Conservation (phyloP, 1,140 invertebrate genomes). For the roundworm (Caenorhabditis elegans) region DNA sequence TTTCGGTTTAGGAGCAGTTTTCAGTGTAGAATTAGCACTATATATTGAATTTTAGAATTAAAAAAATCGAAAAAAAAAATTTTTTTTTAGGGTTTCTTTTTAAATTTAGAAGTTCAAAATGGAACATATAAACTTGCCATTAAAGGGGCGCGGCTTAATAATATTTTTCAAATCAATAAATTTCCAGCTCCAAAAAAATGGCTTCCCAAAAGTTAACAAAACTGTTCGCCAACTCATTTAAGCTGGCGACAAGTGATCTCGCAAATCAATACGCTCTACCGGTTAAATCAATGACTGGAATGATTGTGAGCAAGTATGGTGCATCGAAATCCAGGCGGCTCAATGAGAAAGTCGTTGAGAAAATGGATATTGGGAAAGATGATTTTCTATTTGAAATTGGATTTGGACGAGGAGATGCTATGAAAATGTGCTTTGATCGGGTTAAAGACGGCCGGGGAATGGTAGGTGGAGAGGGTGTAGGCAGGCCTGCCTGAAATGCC, state of each 20-base stretch:
- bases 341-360: constrained; percentile 15
- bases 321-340: not conserved
- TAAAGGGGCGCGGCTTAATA: no score
- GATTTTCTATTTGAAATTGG: constrained; percentile 46
- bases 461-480: not conserved
- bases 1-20: no score
- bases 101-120: no score
- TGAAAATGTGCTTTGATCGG: not conserved
- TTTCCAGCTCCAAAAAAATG: not conserved
- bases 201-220: not conserved
- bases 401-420: constrained; percentile 47
- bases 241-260: constrained; percentile 13
- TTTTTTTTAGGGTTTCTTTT: no score
- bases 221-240: not conserved
- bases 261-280: constrained; percentile 38
- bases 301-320: not conserved
- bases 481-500: no score
- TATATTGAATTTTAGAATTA: no score
- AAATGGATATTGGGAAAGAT: not conserved
- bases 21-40: no score
- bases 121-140: no score
- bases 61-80: no score
- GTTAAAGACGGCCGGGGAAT: not conserved
- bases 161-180: not conserved
- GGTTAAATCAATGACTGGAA: constrained; percentile 31